Evolutionary conservation across 2,888 invertebrate genomes (phyloP), one percentile per base, ranked within the genome.

Genomic region (Pteria penguin): DNA sequence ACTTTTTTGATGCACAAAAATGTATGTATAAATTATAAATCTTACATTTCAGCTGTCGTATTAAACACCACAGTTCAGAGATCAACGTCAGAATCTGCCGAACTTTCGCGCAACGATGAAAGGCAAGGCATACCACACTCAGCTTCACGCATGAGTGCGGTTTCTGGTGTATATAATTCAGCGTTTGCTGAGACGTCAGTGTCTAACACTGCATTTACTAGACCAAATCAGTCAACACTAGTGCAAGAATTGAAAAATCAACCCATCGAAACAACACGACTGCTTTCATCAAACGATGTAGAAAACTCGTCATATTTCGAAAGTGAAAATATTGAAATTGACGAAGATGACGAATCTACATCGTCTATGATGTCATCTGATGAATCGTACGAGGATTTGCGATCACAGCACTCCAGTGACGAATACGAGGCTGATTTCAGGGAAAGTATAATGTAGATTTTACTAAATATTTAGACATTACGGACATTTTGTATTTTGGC

Each of bases 311-410:
- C 45, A 11, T 36, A 36, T 36, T 36, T 36, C 5, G 45, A 36
- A 5, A 36, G 29, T 22, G 27, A 60, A 14, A 36, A 76, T 24
- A 36, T 31, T 22, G 27, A 60, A 14, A 36, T 71, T 24, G 75
- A 61, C 66, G 60, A 36, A 24, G 58, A 26, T 22, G 22, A 22
- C 1, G 60, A 68, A 27, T 63, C 68, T 1, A 62, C 69, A 22
- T 75, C 70, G 11, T 31, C 63, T 2, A n/a, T 70, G 24, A 70
- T 68, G 29, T 70, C 69, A 29, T 58, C 54, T 27, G 31, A 36
- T 18, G 75, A 70, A 29, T 58, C 70, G 18, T 65, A 61, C 22
- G 75, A 75, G 3, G 75, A 75, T 54, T 32, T 55, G 14, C 22
- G 45, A 52, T 75, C 70, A 2, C 32, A 52, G 18, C 32, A 45